Base-by-base conservation (phyloP, 2,797 vertebrate genomes). In the Bufotes viridis region DNA sequence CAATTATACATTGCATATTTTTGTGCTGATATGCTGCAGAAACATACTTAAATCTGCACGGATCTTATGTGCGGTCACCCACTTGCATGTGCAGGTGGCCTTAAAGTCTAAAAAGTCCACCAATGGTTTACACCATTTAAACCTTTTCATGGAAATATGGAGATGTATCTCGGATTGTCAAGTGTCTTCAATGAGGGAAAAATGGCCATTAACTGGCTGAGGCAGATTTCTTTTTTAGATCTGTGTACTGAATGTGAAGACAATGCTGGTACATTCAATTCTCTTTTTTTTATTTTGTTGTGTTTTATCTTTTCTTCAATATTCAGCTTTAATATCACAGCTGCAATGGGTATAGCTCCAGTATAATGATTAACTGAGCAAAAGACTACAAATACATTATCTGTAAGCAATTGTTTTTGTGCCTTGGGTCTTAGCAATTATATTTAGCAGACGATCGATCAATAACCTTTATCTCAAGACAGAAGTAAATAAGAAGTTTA, bases 401-500 rank as follows among this genome's bases (percentile, higher is more conserved):
- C 72, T 85, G 29, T 26, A 61, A 63, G 53, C 34, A 8, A 57
- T 57, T 76, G 86, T 55, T 78, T 82, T 51, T 42, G 80, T 69
- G 70, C 67, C 49, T 67, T 78, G 72, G 80, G 81, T 76, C 80
- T 84, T 15, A 14, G 55, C 65, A 83, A 69, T 55, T 83, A 29
- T 87, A 69, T 78, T 83, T 69, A 87, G 72, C 81, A 87, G 60
- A 14, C 18, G 67, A 83, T 87, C 81, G 57, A 83, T 87, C 81
- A 58, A 69, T 87, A 87, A 65, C 51, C 49, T 84, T 78, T 78
- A 69, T 83, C 81, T 81, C 81, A 78, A 67, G 81, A 74, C 53
- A 57, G 61, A 83, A 24, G 42, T 83, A 83, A 82, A 81, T 70
- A 87, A 81, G 63, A 13, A 87, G 67, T 87, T 81, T 26, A 61